Base-by-base conservation (phyloP, 1,140 invertebrate genomes). In the Wiebesia pumilae region DNA sequence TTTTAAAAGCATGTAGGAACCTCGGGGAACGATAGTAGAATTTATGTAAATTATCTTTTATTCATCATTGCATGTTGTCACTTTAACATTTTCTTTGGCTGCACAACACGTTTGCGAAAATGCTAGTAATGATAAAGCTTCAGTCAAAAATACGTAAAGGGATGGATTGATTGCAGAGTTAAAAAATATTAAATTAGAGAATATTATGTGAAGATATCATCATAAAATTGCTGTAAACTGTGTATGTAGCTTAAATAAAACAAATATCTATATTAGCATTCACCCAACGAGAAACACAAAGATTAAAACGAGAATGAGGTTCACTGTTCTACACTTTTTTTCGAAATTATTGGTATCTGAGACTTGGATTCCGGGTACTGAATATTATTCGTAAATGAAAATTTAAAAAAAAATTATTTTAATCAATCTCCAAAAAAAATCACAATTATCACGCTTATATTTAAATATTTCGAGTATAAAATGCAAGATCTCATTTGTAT, bases 131-230 rank as follows among this genome's bases (percentile, higher is more conserved):
- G 90, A 91, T 7, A 95, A 90, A 14, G 95, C 94, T 85, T 94
- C 92, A 33, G 94, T 93, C 3, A 95, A 89, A 88, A 95, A 95
- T 0, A 94, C 94, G 85, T 95, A 95, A 4, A 95, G 90, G 51
- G 95, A 92, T 3, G 95, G 95, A 92, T 95, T 95, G 6, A 95
- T 43, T 2, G 93, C 92, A 38, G 94, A 94, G 79, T 94, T 95
- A 6, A 94, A 67, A 12, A 95, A 87, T 35, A 93, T 93, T 14
- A 95, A 87, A 10, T 93, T 89, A 10, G 93, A 93, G 16, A 95
- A 92, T 7, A 89, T 81, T 77, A 93, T 94, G 87, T 94, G 92
- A 10, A 95, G 87, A 58, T 95, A 90, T 93, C 94, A 95, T 88
- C 90, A 91, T 9, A 90, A 81, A 19, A 85, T 89, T 30, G 88